Base-by-base conservation (phyloP, 2,113 vertebrate genomes). In the cattle (Bos taurus) region DNA sequence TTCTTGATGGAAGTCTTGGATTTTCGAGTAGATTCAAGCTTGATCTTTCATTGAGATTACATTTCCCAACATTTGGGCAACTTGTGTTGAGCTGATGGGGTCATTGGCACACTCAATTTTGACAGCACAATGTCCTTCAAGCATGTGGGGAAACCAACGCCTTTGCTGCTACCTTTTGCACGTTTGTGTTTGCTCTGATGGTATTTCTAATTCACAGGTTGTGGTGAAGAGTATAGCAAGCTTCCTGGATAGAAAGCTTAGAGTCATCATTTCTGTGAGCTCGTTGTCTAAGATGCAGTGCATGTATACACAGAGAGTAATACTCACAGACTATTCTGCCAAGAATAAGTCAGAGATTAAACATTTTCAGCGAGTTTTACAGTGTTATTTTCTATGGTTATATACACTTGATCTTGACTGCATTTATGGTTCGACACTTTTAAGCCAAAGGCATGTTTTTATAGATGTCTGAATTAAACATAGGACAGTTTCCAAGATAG, bases 401-500 rank as follows among this genome's bases (percentile, higher is more conserved):
- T 59, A 40, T 14, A 40, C 12, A 5, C 48, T 94, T 88, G 74
- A 93, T 97, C 91, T 85, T 67, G 56, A 74, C 25, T 40, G 36
- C 43, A 33, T 94, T 62, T 59, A 15, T 80, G 82, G 81, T 90
- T 88, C 83, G 85, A 94, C 60, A 85, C 60, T 88, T 86, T 93
- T 88, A 88, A 46, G 96, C 94, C 62, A 62, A 91, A 95, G 59
- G 85, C 54, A 46, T 81, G 59, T 84, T 95, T 94, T 93, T 91
- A 81, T 91, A 85, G 48, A 74, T 90, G 28, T 88, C 25, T 97
- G 92, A 95, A 96, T 96, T 95, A 96, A 96, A 91, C 78, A 82
- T 26, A 52, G 48, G 67, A 57, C 4, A 71, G 36, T 90, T 90
- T 96, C 48, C 80, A 71, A 91, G 86, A 85, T 52, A 90, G 64